Percentiles rank a stretch among this genome's conserved stretches.
These are phyloP conservation scores for Cryptotermes secundus DNA, from an alignment of 1,140 invertebrate genomes.

Conservation along the genomic window DNA sequence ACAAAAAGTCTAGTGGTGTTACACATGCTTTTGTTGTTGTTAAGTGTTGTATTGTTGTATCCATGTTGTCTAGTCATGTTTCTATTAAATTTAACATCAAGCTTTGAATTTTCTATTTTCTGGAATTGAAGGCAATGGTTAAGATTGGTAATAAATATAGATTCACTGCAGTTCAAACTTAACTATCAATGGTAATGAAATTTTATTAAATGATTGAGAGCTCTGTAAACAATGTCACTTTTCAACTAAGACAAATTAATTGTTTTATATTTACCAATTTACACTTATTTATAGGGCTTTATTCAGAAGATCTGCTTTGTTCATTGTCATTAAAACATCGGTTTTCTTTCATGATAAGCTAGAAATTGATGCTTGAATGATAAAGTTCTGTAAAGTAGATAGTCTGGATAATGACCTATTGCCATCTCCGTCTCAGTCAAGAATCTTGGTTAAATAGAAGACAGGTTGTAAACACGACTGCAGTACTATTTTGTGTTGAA, in stretches of 20 bases:
- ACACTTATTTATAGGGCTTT: not conserved
- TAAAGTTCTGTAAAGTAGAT: not conserved
- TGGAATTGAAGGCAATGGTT: not conserved
- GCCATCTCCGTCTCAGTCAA: not conserved
- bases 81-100: not conserved
- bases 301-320: not conserved
- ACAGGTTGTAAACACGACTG: too few species aligned
- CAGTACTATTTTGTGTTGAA: too few species aligned
- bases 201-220: not conserved
- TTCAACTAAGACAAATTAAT: not conserved
- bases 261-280: not conserved
- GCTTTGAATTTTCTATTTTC: not conserved
- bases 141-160: not conserved
- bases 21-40: conserved; percentile 12
- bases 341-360: not conserved
- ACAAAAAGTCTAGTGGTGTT: not conserved
- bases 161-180: not conserved
- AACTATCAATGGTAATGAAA: not conserved
- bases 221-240: not conserved
- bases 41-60: not conserved
- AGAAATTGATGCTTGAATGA: not conserved
- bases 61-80: not conserved
- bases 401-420: not conserved
- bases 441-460: not conserved
- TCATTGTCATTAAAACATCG: not conserved